Evolutionary conservation across 37 sponge, comb jelly and placozoan genomes (phyloP), one percentile per base, ranked within the genome.

Genomic region (Dysidea cf. avara): DNA sequence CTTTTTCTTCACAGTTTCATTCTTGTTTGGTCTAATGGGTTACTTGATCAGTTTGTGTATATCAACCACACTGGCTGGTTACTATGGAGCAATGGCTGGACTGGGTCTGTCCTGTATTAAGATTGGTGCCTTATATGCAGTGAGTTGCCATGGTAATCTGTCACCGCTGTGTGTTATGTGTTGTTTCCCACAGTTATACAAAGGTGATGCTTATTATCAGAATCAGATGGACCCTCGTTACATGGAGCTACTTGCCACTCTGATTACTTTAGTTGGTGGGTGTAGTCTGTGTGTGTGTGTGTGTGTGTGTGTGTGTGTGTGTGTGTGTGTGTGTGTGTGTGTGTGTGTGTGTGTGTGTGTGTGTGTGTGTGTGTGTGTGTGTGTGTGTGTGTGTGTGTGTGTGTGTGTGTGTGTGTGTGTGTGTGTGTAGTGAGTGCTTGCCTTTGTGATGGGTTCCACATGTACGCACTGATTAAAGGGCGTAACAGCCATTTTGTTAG

Each of bases 11-110:
- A 9, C 52, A 90, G 92, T 86, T 1, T 86, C 76, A 36, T 53
- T 79, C 20, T 25, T 83, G 47, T 82, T 91, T 47, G 71, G 83
- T 39, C 66, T 82, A 61, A 34, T 91, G 49, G 92, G 87, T 13
- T 91, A 83, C 53, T 49, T 91, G 24, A 71, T 91, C 16, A 28
- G 80, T 49, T 78, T 75, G 47, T 91, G 92, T 64, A 25, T 86
- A 37, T 82, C 83, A 28, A 56, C 56, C 17, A 79, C 92, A 2
- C 54, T 82, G 14, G 92, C 92, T 32, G 87, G 84, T 43, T 72
- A 86, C 58, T 61, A 75, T 1, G 92, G 92, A 25, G 87, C 88
- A 21, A 56, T 81, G 26, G 84, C 92, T 39, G 92, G 92, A 6
- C 71, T 91, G 52, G 92, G 92, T 1, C 18, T 86, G 53, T 88